Base-by-base conservation (phyloP, 2,797 vertebrate genomes). In the Prionace glauca region DNA sequence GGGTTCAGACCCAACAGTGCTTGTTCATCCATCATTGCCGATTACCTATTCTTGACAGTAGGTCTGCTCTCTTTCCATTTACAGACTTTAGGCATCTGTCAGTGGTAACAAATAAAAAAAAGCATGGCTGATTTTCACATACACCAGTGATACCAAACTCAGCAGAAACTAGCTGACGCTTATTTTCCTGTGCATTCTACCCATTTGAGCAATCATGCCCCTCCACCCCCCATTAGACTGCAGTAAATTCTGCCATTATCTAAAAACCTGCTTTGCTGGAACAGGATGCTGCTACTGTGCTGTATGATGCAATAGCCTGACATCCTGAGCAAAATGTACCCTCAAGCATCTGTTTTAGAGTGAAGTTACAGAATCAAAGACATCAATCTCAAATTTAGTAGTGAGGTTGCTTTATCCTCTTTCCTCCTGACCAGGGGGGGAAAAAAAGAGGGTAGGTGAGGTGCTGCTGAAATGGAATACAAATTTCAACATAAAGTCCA, bases 1-100 rank as follows among this genome's bases (percentile, higher is more conserved):
- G 99, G 99, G 98, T 99, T 98, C 96, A 99, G 98, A 96, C 99
- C 99, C 97, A 99, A 97, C 97, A 99, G 98, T 97, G 99, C 99
- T 97, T 99, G 99, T 97, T 99, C 99, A 97, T 99, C 99, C 99
- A 99, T 99, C 97, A 97, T 96, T 96, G 97, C 97, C 97, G 97
- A 98, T 97, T 98, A 98, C 97, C 98, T 97, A 96, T 96, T 96
- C 97, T 97, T 97, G 96, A 96, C 71, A 97, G 96, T 56, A 96
- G 96, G 96, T 95, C 97, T 97, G 96, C 97, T 97, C 97, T 97
- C 97, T 97, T 98, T 97, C 97, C 97, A 96, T 95, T 96, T 96
- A 96, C 96, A 97, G 97, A 95, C 96, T 96, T 96, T 96, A 36
- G 97, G 97, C 99, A 99, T 99, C 99, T 99, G 97, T 50, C 96